These are phyloP conservation scores for Himalopsyche phryganea DNA, from an alignment of 1,140 invertebrate species.

Conservation along the genomic window DNA sequence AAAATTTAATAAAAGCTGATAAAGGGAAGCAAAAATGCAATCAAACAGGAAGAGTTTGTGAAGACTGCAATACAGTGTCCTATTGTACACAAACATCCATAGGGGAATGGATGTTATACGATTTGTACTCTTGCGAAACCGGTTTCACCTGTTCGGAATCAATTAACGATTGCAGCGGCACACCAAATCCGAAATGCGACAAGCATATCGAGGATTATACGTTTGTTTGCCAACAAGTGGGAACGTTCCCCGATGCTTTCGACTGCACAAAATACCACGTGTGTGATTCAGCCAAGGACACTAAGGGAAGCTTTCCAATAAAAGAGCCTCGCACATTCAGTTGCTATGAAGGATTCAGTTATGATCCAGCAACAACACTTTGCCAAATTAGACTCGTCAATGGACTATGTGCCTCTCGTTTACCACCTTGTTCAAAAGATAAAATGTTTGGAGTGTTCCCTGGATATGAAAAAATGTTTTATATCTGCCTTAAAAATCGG, in stretches of 20 bases:
- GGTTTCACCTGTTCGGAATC: constrained; percentile 9
- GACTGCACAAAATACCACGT: constrained; percentile 45
- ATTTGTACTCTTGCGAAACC: constrained; percentile 3
- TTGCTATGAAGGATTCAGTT: constrained; percentile 10
- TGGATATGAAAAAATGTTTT: constrained; percentile 13
- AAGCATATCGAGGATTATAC: not conserved
- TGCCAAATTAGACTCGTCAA: not conserved
- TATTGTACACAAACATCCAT: too few relatives aligned
- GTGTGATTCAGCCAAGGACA: constrained; percentile 30
- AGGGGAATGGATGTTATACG: not conserved
- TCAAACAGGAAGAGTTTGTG: too few relatives aligned
- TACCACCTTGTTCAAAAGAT: not conserved
- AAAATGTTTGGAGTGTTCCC: not conserved
- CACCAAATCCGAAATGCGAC: constrained; percentile 9
- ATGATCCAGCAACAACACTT: constrained; percentile 5
- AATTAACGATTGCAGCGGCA: constrained; percentile 1
- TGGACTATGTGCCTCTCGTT: not conserved
- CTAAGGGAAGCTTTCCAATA: not conserved
- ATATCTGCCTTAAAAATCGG: constrained; percentile 13
- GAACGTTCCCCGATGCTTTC: constrained; percentile 46
- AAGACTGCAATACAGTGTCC: too few relatives aligned
- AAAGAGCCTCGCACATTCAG: not conserved
- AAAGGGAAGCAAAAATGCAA: too few relatives aligned
- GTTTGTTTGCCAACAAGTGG: constrained; percentile 27
- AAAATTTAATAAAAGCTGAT: too few relatives aligned